Base-by-base conservation (phyloP, 1,140 invertebrate species). In the Steinernema feltiae region DNA sequence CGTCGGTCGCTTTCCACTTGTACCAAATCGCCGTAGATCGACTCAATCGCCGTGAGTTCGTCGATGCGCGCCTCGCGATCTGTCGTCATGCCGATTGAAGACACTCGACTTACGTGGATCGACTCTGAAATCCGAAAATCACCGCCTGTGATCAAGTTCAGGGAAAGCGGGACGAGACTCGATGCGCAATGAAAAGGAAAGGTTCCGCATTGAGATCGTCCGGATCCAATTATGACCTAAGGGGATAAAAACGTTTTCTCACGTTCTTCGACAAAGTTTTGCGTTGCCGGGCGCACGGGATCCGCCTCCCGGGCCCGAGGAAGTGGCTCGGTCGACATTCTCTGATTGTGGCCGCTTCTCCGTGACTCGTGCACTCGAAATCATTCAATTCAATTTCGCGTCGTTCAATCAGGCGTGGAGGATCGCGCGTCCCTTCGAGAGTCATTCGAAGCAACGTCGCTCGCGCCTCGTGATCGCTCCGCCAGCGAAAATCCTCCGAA, bases 1-100 rank as follows among this genome's bases (percentile, higher is more conserved):
- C 74, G 24, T n/a, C 30, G 7, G 1, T 27, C 29, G 21, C 70
- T 72, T 15, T 77, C 73, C 73, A 35, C 21, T 15, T 31, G 48
- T 29, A 76, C 72, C 1, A 76, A 1, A 18, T 76, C 71, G 1
- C 35, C 70, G 35, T 76, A 76, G 41, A 76, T 76, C 30, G 75
- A 75, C 72, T 77, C 32, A 3, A 76, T 75, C 32, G 32, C 72
- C n/a, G 30, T 41, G 15, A 76, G 17, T 53, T 76, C 75, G 1
- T 76, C 75, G 1, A 2, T 12, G 18, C 41, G 73, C 12, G 75
- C 75, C 29, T 72, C n/a, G n/a, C n/a, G n/a, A 2, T 24, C 7
- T 41, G 32, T 76, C 75, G 30, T 74, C 73, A n/a, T 27, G 53
- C 3, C 53, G 7, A 63, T 63, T 27, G 15, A n/a, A n/a, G n/a